These are phyloP conservation scores for Mionectes macconnelli DNA, from an alignment of 2,113 vertebrate genomes.

Conservation along the genomic window DNA sequence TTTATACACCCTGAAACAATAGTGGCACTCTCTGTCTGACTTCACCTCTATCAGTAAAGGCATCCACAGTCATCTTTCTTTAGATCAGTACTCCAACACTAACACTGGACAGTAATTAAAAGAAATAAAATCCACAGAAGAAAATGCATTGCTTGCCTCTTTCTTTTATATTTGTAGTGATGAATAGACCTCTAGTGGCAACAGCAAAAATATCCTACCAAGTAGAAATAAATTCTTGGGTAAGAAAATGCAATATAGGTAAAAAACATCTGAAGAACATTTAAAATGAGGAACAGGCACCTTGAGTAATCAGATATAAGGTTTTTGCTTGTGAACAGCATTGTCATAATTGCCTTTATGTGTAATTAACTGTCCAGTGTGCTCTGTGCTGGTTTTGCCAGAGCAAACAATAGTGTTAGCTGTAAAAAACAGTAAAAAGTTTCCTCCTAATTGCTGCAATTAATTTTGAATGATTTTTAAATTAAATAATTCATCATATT, in stretches of 20 bases:
- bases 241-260: neutral
- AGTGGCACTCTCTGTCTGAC: neutral
- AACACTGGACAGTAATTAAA: neutral
- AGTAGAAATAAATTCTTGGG: neutral
- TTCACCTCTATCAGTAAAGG: neutral
- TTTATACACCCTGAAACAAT: neutral
- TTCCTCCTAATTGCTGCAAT: neutral
- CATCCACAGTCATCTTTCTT: neutral
- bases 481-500: neutral
- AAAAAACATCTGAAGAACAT: neutral
- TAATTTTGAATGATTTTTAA: neutral
- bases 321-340: neutral
- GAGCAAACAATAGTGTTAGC: neutral
- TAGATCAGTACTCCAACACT: neutral
- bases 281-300: neutral
- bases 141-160: neutral
- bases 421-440: neutral
- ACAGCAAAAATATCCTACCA: conserved; percentile 37
- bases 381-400: neutral
- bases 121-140: neutral
- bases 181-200: conserved; percentile 76
- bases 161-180: conserved; percentile 55
- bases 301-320: neutral
- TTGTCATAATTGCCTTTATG: neutral
- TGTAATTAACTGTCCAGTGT: neutral